These are phyloP conservation scores for Mesodorylaimus sp. DNA, from an alignment of 2,888 invertebrate species.

Conservation along the genomic window DNA sequence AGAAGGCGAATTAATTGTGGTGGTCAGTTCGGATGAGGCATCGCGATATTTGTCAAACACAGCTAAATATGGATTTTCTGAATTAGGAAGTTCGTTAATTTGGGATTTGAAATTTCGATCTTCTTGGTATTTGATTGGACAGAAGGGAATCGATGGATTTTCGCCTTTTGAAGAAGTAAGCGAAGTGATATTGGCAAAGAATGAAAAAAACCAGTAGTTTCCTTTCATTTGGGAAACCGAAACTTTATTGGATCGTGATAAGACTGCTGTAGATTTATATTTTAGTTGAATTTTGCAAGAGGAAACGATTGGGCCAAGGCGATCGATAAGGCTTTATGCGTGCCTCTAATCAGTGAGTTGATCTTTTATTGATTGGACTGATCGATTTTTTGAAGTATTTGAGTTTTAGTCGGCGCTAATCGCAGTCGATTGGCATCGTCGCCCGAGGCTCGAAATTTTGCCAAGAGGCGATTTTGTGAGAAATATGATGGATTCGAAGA, in stretches of 20 bases:
- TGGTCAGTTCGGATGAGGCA: slow-evolving; percentile 41
- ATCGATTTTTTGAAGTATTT: too few species aligned
- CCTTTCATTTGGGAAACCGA: too few species aligned
- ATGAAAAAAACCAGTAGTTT: not conserved
- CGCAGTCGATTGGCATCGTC: slow-evolving; percentile 19
- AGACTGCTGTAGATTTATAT: too few species aligned
- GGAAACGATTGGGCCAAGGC: slow-evolving; percentile 31
- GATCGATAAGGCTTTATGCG: slow-evolving; percentile 35
- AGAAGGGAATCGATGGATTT: slow-evolving; percentile 39
- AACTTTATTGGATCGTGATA: not conserved
- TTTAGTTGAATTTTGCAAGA: slow-evolving; percentile 17
- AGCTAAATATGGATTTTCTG: slow-evolving; percentile 37
- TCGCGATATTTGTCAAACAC: slow-evolving; percentile 38
- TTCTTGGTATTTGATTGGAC: slow-evolving; percentile 40
- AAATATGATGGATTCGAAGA: slow-evolving; percentile 35
- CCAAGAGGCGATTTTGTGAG: slow-evolving; percentile 33
- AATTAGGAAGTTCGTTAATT: slow-evolving; percentile 39
- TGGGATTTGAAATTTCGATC: slow-evolving; percentile 41
- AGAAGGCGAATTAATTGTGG: slow-evolving; percentile 37
- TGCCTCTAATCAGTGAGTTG: too few species aligned
- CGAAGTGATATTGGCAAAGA: not conserved
- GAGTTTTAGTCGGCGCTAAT: too few species aligned
- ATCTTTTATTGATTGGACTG: too few species aligned
- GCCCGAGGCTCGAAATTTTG: slow-evolving; percentile 30
- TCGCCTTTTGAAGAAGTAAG: slow-evolving; percentile 36